Evolutionary conservation across 2,113 vertebrate species (phyloP), one percentile per base, ranked within the genome.

Genomic region (Limnothrissa miodon): DNA sequence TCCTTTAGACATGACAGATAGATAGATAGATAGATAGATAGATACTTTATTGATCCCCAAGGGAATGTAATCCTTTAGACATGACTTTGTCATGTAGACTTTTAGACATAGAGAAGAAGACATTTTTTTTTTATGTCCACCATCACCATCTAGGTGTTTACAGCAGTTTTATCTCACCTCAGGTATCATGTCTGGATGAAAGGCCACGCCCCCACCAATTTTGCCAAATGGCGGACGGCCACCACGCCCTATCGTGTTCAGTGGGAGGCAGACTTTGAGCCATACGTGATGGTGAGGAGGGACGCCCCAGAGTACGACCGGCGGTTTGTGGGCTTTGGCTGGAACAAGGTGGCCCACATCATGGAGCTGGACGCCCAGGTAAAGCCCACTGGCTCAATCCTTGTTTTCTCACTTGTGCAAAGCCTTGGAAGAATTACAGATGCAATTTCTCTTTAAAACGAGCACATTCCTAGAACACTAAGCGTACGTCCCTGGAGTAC

Each of bases 171-270:
- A 42, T 74, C 21, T 29, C 29, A 11, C 19, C 66, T 45, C 90
- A 97, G 97, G 95, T 99, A 98, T 90, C 97, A 99, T 0, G 97
- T 99, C 86, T 99, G 97, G 97, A 98, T 96, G 0, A 98, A 98
- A 93, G 97, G 97, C 83, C 97, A 99, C 0, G 97, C 97, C 1
- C 97, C 97, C 79, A 99, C 97, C 0, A 98, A 99, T 90, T 99
- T 98, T 78, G 97, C 97, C 91, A 98, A 98, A 88, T 98, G 97
- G 97, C 92, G 97, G 82, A 99, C 97, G 0, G 97, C 97, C 87
- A 99, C 97, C 86, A 99, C 96, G 0, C 96, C 97, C 8, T 99
- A 99, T 92, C 94, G 89, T 1, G 97, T 98, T 2, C 96, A 98
- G 86, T 99, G 97, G 97, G 97, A 99, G 88, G 96, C 97, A 0